Evolutionary conservation across 2,113 vertebrate genomes (phyloP), one percentile per base, ranked within the genome.

Genomic region (Verasper variegatus): DNA sequence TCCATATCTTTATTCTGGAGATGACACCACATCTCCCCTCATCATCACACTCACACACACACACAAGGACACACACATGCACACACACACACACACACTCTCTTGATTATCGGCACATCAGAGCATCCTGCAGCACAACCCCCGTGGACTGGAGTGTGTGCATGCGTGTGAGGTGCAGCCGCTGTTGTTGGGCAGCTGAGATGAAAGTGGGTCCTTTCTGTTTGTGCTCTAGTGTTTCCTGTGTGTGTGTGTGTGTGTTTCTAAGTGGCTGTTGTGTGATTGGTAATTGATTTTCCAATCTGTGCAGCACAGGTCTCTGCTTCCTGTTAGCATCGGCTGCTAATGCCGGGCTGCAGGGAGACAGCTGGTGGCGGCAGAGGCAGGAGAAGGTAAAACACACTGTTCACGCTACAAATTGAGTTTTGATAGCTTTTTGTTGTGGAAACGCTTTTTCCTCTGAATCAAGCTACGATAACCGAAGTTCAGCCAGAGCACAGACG

Each of bases 251-350:
- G 82, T 70, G 73, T 71, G 49, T 69, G 21, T 70, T 63, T 84
- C 59, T 61, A 58, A 60, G 80, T 74, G 71, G 35, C 31, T 31
- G 31, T 31, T 51, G 78, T 78, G 74, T 71, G 81, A 86, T 85
- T 89, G 80, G 65, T 85, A 76, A 87, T 88, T 87, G 80, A 88
- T 85, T 84, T 88, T 89, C 82, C 84, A 78, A 84, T 88, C 72
- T 85, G 78, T 77, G 75, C 71, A 68, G 81, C 82, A 82, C 66
- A 74, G 72, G 78, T 80, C 27, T 24, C 27, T 21, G 49, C 85
- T 80, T 88, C 89, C 86, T 83, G 86, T 85, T 85, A 70, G 82
- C 82, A 77, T 82, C 68, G 67, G 81, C 81, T 24, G 2, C 59
- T 76, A 80, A 80, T 37, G 64, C 45, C 45, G 45, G 1, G 14